Conservation (phyloP, 1,140 invertebrate species). For the Propsilocerus akamusi region DNA sequence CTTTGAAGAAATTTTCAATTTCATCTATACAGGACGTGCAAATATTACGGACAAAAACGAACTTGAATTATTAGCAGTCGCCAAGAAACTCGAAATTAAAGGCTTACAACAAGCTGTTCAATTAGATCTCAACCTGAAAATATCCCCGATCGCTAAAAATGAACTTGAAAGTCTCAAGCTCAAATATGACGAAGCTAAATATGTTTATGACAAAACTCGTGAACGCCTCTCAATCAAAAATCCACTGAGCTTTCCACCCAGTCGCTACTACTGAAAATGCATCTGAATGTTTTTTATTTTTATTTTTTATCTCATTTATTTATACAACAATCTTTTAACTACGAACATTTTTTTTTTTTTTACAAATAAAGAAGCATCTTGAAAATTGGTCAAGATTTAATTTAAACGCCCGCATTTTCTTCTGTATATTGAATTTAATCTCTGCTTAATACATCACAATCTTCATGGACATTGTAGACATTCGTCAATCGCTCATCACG, state of each 20-base stretch:
- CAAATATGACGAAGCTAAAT: not conserved
- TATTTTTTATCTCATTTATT: too few species aligned
- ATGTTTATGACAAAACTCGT: not conserved
- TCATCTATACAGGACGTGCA: not conserved
- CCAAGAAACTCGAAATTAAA: not conserved
- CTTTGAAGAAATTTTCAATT: not conserved
- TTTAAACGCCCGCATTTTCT: too few species aligned
- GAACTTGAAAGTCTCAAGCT: not conserved
- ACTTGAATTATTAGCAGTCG: not conserved
- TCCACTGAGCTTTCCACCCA: not conserved
- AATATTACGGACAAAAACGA: not conserved
- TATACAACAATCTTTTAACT: too few species aligned
- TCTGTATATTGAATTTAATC: too few species aligned
- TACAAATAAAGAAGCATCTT: too few species aligned
- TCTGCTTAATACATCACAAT: too few species aligned
- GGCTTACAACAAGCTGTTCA: not conserved
- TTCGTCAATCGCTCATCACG: too few species aligned
- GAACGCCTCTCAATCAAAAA: not conserved
- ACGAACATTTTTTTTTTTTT: too few species aligned
- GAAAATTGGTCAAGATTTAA: too few species aligned
- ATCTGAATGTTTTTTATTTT: not conserved
- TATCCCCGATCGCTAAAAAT: not conserved
- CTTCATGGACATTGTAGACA: too few species aligned
- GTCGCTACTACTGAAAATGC: not conserved
- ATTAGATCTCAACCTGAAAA: not conserved